phyloP scores from a whole-genome alignment of 2,797 vertebrate genomes.

The Florisuga fusca region DNA sequence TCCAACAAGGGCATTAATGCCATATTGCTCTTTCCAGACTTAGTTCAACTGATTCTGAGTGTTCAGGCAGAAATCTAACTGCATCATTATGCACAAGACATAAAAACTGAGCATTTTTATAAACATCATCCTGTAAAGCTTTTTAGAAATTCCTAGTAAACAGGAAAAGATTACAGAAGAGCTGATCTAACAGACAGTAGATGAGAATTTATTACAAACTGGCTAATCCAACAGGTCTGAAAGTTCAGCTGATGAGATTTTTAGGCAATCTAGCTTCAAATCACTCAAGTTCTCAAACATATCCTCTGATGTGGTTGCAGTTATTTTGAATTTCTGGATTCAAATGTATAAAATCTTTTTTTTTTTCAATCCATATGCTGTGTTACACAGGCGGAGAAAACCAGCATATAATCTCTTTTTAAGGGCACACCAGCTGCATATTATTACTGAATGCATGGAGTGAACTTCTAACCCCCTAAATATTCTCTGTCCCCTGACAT shows the following conservation, averaged over 20 bases:
- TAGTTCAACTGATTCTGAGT: neutral
- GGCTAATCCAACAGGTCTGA: conserved; percentile 14
- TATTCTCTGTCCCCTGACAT: conserved; percentile 15
- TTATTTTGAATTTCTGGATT: neutral
- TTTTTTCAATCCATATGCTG: neutral
- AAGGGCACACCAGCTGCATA: neutral
- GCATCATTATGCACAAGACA: fast-evolving
- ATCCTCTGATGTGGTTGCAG: neutral
- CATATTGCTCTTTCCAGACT: neutral
- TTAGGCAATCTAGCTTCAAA: neutral
- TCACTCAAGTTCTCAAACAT: neutral
- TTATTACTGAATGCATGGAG: conserved; percentile 19
- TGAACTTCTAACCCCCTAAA: conserved; percentile 59
- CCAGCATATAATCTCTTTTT: neutral
- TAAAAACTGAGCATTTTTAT: neutral
- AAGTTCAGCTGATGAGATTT: conserved; percentile 40
- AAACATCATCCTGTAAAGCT: neutral
- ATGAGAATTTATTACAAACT: conserved; percentile 34
- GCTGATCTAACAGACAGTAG: conserved; percentile 37
- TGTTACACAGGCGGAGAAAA: neutral
- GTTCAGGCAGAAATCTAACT: neutral
- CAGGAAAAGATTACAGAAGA: conserved; percentile 39
- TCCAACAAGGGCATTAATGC: neutral
- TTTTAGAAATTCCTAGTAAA: conserved; percentile 9
- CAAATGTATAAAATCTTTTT: neutral